Percentiles rank a stretch among this genome's conserved stretches.
Evolutionary conservation across 2,888 invertebrate species (phyloP).

Genomic region (Cerceris ruficornis): DNA sequence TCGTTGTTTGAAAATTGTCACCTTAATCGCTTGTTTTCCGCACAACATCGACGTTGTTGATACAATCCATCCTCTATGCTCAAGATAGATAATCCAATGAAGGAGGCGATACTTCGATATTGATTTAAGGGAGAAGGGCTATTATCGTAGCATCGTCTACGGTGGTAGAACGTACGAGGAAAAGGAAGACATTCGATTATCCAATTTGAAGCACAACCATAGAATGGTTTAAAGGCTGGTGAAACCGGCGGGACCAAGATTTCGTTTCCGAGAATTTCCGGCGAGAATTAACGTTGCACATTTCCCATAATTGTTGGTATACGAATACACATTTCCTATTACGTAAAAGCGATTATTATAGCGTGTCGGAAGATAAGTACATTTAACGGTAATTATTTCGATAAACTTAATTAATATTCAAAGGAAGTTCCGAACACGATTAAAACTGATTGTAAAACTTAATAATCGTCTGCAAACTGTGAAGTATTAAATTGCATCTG

Average conservation of each 20-base stretch:
- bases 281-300: not conserved
- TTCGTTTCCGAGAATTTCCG: conserved; percentile 9
- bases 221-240: not conserved
- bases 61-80: not conserved
- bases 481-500: too few species aligned
- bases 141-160: not conserved
- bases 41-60: not conserved
- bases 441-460: too few species aligned
- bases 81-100: not conserved
- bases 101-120: not conserved
- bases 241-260: conserved; percentile 36
- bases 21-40: not conserved
- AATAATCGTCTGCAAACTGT: too few species aligned
- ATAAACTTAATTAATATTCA: too few species aligned
- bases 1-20: not conserved
- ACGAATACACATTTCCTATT: not conserved
- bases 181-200: not conserved
- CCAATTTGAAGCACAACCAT: not conserved
- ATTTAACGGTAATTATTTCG: too few species aligned
- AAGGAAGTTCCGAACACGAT: too few species aligned
- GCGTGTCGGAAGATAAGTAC: too few species aligned
- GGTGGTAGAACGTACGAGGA: not conserved
- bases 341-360: too few species aligned
- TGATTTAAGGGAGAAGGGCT: not conserved
- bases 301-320: not conserved